phyloP scores from a whole-genome alignment of 1,140 invertebrate genomes.

The Leguminivora glycinivorella region DNA sequence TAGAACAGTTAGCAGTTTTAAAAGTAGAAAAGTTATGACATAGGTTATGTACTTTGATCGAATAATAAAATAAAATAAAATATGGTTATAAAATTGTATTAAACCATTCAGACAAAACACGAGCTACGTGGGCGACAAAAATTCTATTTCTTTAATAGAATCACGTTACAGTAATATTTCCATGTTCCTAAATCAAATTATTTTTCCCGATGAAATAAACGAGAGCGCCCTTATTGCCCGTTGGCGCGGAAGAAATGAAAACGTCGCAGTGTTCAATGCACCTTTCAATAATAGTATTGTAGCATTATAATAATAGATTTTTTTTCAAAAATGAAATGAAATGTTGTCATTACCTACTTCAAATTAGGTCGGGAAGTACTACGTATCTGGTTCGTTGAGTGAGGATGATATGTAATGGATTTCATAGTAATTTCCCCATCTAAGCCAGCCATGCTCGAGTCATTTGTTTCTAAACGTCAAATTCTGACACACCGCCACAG shows the following conservation, averaged over 20 bases:
- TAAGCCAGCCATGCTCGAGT: too few species aligned
- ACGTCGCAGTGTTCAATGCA: neutral
- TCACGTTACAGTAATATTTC: neutral
- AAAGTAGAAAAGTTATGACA: neutral
- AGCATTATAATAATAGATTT: constrained; percentile 8
- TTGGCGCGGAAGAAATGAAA: neutral
- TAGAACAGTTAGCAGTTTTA: neutral
- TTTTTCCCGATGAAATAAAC: neutral
- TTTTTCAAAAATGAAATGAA: too few species aligned
- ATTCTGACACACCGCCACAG: too few species aligned
- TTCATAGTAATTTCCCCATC: too few species aligned
- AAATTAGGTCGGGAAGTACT: too few species aligned
- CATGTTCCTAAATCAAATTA: neutral
- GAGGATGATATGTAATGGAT: too few species aligned
- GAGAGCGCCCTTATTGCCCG: neutral
- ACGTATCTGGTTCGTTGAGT: too few species aligned
- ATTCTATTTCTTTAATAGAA: neutral
- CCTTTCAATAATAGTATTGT: constrained; percentile 7
- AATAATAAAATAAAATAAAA: neutral
- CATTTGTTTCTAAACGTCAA: too few species aligned
- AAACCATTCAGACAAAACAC: neutral
- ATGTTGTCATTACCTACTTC: too few species aligned
- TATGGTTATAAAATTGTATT: neutral
- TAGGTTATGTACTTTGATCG: neutral
- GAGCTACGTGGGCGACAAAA: neutral